Percentiles rank a stretch among this genome's conserved stretches.
phyloP scores from a whole-genome alignment of 2,888 invertebrate species.

The Ichneumoninae sp. region DNA sequence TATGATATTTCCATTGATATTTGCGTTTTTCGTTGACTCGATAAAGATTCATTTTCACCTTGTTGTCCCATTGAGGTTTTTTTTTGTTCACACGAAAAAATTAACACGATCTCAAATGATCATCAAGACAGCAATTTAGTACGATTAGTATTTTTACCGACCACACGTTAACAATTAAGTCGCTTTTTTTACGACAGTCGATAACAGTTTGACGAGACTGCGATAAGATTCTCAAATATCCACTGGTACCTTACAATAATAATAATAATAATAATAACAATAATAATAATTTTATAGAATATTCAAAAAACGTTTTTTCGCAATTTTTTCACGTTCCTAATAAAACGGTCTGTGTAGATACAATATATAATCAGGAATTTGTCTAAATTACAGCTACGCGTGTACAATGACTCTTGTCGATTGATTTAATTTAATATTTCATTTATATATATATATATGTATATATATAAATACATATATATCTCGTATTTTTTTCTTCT shows the following conservation, averaged over 20 bases:
- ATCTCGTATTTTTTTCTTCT: background rate
- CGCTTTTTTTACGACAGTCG: constrained; percentile 17
- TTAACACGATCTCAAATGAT: constrained; percentile 22
- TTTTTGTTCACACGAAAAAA: constrained; percentile 5
- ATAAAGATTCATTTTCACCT: background rate
- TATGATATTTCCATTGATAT: background rate
- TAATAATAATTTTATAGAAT: constrained; percentile 61
- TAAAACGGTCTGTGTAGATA: constrained; percentile 72
- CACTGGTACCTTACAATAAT: background rate
- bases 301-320: constrained; percentile 50
- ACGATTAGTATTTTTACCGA: constrained; percentile 34
- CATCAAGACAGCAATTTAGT: constrained; percentile 38
- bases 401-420: constrained; percentile 73
- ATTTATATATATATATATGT: constrained; percentile 46
- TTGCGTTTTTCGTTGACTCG: background rate
- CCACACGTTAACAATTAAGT: constrained; percentile 16
- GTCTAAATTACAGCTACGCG: constrained; percentile 80
- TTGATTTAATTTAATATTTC: constrained; percentile 42
- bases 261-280: constrained; percentile 15
- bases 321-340: constrained; percentile 66
- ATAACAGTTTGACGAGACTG: constrained; percentile 32
- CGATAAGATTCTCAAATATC: constrained; percentile 26
- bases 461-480: constrained; percentile 62
- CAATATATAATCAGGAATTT: constrained; percentile 61
- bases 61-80: background rate